These are phyloP conservation scores for Tychaedon coryphoeus DNA, from an alignment of 2,113 vertebrate genomes.

Conservation along the genomic window DNA sequence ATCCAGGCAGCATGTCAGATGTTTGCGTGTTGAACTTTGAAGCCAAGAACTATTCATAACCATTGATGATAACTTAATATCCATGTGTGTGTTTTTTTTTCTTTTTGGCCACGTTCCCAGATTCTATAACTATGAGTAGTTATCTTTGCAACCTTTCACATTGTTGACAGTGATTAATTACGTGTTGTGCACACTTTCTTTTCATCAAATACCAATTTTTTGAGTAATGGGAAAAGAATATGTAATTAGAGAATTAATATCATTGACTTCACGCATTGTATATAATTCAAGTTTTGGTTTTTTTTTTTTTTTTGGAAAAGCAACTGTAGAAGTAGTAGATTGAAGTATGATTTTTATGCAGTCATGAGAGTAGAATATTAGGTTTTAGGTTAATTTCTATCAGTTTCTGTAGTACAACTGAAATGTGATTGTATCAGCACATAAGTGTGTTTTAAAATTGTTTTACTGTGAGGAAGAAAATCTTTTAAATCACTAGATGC, in stretches of 20 bases:
- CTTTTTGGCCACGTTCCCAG: constrained; percentile 55
- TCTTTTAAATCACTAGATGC: not conserved
- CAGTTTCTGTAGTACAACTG: not conserved
- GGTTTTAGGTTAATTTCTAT: not conserved
- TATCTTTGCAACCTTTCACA: constrained; percentile 60
- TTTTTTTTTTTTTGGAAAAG: not conserved
- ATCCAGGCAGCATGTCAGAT: not conserved
- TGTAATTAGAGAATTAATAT: constrained; percentile 27
- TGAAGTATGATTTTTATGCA: not conserved
- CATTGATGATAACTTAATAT: constrained; percentile 54
- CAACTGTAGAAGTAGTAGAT: not conserved
- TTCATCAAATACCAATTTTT: constrained; percentile 65
- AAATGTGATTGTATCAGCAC: not conserved
- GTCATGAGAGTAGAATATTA: not conserved
- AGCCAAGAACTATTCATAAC: constrained; percentile 31
- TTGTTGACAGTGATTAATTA: constrained; percentile 58
- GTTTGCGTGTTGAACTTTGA: not conserved
- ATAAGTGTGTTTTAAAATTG: not conserved
- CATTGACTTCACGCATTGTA: not conserved
- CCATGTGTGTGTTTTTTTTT: not conserved
- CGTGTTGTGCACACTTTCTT: constrained; percentile 24
- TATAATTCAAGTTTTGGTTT: not conserved
- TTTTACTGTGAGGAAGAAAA: not conserved
- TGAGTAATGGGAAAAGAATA: constrained; percentile 42
- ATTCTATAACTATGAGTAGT: constrained; percentile 18